Evolutionary conservation across 2,797 vertebrate genomes (phyloP).

Genomic region (Malurus leucopterus): DNA sequence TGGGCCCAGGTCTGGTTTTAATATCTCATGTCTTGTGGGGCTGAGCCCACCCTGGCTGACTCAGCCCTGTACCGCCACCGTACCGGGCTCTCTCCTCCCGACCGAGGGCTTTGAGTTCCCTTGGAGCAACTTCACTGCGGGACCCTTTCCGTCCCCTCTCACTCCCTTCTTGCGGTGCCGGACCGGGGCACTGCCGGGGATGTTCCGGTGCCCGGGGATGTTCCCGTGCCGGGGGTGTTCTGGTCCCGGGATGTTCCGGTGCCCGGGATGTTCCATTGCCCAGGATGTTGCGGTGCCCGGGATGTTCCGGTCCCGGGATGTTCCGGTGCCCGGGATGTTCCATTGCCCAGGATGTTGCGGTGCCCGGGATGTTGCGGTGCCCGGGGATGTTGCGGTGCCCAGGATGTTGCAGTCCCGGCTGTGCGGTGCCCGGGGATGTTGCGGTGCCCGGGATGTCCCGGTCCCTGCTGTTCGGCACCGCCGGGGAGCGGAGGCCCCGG

Average conservation of each 20-base stretch:
- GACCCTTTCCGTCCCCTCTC: neutral
- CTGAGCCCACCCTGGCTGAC: neutral
- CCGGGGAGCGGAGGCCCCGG: fast-evolving
- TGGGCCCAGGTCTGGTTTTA: neutral
- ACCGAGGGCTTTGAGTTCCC: fast-evolving
- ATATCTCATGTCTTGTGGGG: fast-evolving
- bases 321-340: neutral
- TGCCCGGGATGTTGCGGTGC: too few species aligned
- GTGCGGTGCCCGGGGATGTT: too few species aligned
- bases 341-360: fast-evolving
- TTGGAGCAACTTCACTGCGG: fast-evolving
- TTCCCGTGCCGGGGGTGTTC: too few species aligned
- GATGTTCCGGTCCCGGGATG: too few species aligned
- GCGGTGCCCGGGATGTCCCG: neutral
- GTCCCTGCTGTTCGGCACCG: fast-evolving
- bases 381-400: too few species aligned
- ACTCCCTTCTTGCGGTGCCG: fast-evolving
- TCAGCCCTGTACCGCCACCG: fast-evolving
- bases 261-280: too few species aligned
- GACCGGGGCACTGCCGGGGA: neutral
- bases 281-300: too few species aligned
- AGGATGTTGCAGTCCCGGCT: too few species aligned
- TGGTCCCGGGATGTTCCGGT: too few species aligned
- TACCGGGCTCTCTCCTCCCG: fast-evolving
- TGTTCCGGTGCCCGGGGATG: neutral